These are phyloP conservation scores for Hydractinia symbiolongicarpus DNA, from an alignment of 30 jellyfish, hydroid and myxozoan genomes.

Conservation along the genomic window DNA sequence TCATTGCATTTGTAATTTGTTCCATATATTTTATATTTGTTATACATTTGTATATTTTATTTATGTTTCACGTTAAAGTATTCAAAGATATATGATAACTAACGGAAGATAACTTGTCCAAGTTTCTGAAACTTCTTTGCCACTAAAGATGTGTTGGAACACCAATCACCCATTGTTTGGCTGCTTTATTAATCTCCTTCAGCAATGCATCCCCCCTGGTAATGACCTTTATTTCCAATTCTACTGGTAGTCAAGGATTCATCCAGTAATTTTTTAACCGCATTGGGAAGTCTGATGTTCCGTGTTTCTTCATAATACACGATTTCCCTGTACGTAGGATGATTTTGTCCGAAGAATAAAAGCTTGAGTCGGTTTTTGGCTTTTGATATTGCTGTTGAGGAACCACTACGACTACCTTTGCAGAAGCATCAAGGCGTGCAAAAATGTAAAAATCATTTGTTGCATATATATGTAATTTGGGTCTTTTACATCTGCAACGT, in stretches of 20 bases:
- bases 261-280: neutral
- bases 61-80: neutral
- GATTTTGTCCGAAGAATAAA: neutral
- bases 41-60: too few relatives aligned
- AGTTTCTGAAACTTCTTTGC: neutral
- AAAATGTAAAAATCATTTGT: neutral
- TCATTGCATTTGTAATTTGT: too few relatives aligned
- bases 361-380: neutral
- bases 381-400: accelerated
- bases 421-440: neutral
- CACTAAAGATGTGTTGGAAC: neutral
- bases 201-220: neutral
- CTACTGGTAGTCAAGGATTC: neutral
- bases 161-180: neutral
- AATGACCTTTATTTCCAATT: neutral
- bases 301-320: neutral
- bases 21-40: too few relatives aligned
- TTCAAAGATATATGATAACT: neutral
- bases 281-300: neutral
- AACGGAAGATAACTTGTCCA: too few relatives aligned
- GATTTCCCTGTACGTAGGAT: neutral
- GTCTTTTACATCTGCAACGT: neutral
- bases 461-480: constrained; percentile 16
- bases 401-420: neutral
- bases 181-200: neutral